Percentiles rank a stretch among this genome's conserved stretches.
phyloP scores from a whole-genome alignment of 2,113 vertebrate species.

The Thamnophis sirtalis region DNA sequence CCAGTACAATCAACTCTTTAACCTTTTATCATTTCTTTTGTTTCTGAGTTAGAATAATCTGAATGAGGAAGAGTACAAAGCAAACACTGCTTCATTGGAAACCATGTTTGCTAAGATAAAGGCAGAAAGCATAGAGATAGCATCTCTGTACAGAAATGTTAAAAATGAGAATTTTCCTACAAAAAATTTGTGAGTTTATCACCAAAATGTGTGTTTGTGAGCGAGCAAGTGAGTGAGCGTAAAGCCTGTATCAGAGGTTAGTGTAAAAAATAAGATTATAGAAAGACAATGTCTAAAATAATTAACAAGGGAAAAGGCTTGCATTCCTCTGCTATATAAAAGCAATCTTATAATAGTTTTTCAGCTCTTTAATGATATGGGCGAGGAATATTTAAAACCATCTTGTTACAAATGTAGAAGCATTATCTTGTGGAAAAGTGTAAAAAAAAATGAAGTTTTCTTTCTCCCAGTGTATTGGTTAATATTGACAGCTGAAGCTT shows the following conservation, averaged over 20 bases:
- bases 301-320: neutral
- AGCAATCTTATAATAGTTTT: neutral
- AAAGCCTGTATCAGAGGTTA: neutral
- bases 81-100: neutral
- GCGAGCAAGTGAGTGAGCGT: neutral
- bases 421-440: neutral
- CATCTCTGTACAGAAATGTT: neutral
- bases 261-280: neutral
- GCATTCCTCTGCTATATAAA: neutral
- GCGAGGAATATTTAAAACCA: neutral
- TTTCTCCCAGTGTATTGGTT: neutral
- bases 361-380: neutral
- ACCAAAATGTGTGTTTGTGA: neutral
- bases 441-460: neutral
- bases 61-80: neutral
- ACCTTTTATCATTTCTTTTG: neutral
- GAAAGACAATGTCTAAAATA: neutral
- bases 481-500: neutral
- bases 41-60: neutral
- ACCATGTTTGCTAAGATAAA: neutral
- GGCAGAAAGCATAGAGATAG: neutral
- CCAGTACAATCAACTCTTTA: neutral
- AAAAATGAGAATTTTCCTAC: neutral
- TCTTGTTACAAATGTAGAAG: neutral
- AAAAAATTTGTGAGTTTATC: neutral